Base-by-base conservation (phyloP, 2,888 invertebrate genomes). In the Allophyes oxyacanthae region DNA sequence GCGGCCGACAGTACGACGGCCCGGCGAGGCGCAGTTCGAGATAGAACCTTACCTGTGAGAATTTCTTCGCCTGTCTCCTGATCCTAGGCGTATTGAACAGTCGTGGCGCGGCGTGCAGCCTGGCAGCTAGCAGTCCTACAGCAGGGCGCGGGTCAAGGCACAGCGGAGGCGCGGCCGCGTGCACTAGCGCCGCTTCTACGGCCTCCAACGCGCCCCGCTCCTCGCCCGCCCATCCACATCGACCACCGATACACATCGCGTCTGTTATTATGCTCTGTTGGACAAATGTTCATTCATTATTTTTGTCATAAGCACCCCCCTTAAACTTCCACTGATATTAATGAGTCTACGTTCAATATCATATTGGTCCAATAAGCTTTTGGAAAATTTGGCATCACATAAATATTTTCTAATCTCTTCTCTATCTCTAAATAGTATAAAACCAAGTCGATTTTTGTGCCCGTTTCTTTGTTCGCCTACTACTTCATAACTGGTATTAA, bases 81-180 rank as follows among this genome's bases (percentile, higher is more conserved):
- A 97, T 95, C 77, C 96, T 95, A 52, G 96, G 95, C 30, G 97
- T 97, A 75, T 97, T 97, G 78, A 97, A 96, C 54, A 97, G 92
- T 73, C 96, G 95, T 55, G 96, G 95, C 46, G 96, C 95, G 72
- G 97, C 97, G 82, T 97, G 97, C 37, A 97, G 88, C 72, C 96
- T 95, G 46, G 97, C 97, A 28, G 97, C 96, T 55, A 97, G 94
- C 45, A 97, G 90, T 26, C 97, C 97, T 37, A 98, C 96, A 25
- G 96, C 95, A 2, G 98, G 98, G 79, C 97, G 96, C 3, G 99
- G 98, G 89, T 98, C 98, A 48, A 99, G 94, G 86, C 98, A 99
- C 32, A 99, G 92, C 5, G 97, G 97, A 10, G 98, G 98, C 64
- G 97, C 96, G 4, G 98, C 97, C 10, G 97, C 97, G 79, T 98